Evolutionary conservation across 1,140 invertebrate genomes (phyloP).

Genomic region (Laodelphax striatellus): DNA sequence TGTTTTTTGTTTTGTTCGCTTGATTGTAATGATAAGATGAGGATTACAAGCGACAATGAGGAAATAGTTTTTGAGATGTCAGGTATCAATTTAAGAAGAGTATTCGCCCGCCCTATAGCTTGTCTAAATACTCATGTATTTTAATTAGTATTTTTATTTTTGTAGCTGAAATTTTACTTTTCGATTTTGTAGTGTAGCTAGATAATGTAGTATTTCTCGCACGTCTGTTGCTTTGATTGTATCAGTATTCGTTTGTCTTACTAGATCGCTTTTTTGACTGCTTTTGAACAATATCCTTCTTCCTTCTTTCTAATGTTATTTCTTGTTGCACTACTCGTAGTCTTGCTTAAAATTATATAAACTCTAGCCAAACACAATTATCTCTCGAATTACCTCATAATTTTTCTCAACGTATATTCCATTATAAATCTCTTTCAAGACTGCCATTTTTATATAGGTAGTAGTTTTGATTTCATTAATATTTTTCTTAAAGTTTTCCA

Average conservation of each 20-base stretch:
- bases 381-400: neutral
- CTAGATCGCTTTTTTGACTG: neutral
- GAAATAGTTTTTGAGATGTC: slow-evolving; percentile 1
- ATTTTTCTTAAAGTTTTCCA: neutral
- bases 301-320: too few species aligned
- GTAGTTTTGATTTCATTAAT: slow-evolving; percentile 2
- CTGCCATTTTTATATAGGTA: slow-evolving; percentile 1
- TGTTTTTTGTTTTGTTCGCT: too few species aligned
- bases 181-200: neutral
- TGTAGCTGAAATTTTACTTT: too few species aligned
- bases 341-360: too few species aligned
- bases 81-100: neutral
- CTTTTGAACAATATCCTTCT: neutral
- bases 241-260: neutral
- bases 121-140: too few species aligned
- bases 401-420: neutral
- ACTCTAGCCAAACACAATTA: neutral
- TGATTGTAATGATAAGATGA: neutral
- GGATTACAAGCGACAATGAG: slow-evolving; percentile 5
- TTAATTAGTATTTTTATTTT: neutral
- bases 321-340: too few species aligned
- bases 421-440: neutral
- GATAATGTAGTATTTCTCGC: neutral
- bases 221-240: neutral
- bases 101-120: slow-evolving; percentile 4